Evolutionary conservation across 2,888 invertebrate species (phyloP).

Genomic region (Cyclophora punctaria): DNA sequence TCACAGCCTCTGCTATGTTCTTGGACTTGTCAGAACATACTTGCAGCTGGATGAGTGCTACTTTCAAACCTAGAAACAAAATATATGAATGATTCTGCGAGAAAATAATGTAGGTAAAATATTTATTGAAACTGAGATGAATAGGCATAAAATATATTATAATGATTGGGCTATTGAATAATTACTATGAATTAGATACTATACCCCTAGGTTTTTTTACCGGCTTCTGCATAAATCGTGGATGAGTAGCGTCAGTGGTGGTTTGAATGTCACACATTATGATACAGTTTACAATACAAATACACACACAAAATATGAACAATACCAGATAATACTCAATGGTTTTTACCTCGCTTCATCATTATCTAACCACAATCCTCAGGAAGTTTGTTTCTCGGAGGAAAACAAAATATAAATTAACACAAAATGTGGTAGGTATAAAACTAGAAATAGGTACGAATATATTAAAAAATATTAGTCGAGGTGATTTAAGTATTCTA

Average conservation of each 20-base stretch:
- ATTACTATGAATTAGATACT: constrained; percentile 31
- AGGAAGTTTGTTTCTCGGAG: too few species aligned
- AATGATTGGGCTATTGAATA: background rate
- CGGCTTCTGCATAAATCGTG: constrained; percentile 47
- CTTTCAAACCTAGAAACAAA: constrained; percentile 71
- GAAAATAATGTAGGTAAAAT: too few species aligned
- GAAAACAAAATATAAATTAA: too few species aligned
- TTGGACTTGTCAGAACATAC: constrained; percentile 83
- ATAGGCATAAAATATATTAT: too few species aligned
- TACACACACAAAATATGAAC: background rate
- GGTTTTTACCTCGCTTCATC: constrained; percentile 50
- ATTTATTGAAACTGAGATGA: background rate
- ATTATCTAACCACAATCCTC: constrained; percentile 18
- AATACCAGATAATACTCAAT: background rate
- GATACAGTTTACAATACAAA: constrained; percentile 10
- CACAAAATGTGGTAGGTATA: too few species aligned
- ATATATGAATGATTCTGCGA: background rate
- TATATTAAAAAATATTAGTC: too few species aligned
- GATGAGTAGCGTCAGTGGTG: constrained; percentile 48
- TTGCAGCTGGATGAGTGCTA: constrained; percentile 89
- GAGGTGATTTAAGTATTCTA: too few species aligned
- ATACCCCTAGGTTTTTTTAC: constrained; percentile 40
- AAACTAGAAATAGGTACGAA: too few species aligned
- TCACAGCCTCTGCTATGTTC: constrained; percentile 84
- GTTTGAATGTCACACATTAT: constrained; percentile 31